phyloP scores from a whole-genome alignment of 2,797 vertebrate genomes.

The Acanthornis magna region DNA sequence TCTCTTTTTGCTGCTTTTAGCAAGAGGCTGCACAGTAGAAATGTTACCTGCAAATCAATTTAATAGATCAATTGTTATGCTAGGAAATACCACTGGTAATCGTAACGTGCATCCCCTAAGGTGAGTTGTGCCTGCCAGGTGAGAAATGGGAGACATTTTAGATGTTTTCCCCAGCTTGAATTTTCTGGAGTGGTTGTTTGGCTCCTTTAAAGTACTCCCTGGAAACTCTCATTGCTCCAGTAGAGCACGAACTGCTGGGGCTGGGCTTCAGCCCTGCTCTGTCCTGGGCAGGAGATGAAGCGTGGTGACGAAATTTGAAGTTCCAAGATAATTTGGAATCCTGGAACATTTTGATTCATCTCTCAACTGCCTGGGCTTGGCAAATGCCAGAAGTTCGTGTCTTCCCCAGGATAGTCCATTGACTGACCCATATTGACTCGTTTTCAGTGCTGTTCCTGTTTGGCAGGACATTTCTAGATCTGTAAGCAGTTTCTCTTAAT shows the following conservation, averaged over 20 bases:
- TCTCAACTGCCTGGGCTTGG: slow-evolving; percentile 23
- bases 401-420: not conserved
- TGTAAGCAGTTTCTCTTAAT: slow-evolving; percentile 56
- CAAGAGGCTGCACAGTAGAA: not conserved
- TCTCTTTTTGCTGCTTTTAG: slow-evolving; percentile 47
- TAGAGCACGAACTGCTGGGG: not conserved
- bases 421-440: slow-evolving; percentile 39
- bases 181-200: not conserved
- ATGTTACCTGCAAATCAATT: slow-evolving; percentile 15
- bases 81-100: not conserved
- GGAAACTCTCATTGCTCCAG: not conserved
- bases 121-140: not conserved
- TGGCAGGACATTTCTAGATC: slow-evolving; percentile 44
- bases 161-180: not conserved
- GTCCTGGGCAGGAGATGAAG: slow-evolving; percentile 37
- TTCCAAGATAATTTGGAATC: slow-evolving; percentile 23
- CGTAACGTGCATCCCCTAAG: rapidly evolving
- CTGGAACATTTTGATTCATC: slow-evolving; percentile 38
- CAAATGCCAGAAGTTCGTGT: not conserved
- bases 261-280: not conserved
- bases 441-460: slow-evolving; percentile 35
- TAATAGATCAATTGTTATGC: not conserved
- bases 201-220: not conserved
- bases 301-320: not conserved
- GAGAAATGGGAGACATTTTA: not conserved